Conservation (phyloP, 2,113 vertebrate species). For the Himantopus leucocephalus region DNA sequence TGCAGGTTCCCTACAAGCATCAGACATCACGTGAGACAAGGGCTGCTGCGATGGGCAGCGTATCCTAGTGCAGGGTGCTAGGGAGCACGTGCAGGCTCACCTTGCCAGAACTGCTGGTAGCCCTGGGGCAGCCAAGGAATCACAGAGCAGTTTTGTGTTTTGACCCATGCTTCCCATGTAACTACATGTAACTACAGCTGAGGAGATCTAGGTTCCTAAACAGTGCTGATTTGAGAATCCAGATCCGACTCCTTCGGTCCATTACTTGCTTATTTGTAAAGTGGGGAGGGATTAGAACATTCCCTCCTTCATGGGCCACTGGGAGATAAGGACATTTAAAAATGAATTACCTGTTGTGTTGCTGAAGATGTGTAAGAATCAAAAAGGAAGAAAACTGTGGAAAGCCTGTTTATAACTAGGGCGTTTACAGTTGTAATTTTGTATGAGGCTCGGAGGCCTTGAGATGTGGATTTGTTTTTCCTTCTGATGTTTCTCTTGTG, state of each 20-base stretch:
- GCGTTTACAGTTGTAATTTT: background rate
- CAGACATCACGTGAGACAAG: rapidly evolving
- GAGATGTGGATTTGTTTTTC: background rate
- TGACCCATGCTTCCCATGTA: background rate
- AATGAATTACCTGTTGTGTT: background rate
- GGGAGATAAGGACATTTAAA: background rate
- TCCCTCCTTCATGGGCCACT: background rate
- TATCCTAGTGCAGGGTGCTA: background rate
- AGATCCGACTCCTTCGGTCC: rapidly evolving
- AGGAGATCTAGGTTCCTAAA: background rate
- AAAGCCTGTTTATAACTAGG: background rate
- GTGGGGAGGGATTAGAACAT: background rate
- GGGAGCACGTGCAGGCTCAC: background rate
- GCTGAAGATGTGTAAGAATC: background rate
- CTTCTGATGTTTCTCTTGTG: background rate
- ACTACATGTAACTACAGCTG: background rate
- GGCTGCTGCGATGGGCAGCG: rapidly evolving
- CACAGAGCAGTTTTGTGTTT: background rate
- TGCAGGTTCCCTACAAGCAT: background rate
- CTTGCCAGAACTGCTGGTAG: background rate
- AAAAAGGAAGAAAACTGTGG: background rate
- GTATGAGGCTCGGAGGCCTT: background rate
- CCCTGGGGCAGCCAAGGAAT: background rate
- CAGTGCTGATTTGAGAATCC: background rate
- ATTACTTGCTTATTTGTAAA: background rate